Evolutionary conservation across 2,113 vertebrate genomes (phyloP).

Genomic region (Cairina moschata): DNA sequence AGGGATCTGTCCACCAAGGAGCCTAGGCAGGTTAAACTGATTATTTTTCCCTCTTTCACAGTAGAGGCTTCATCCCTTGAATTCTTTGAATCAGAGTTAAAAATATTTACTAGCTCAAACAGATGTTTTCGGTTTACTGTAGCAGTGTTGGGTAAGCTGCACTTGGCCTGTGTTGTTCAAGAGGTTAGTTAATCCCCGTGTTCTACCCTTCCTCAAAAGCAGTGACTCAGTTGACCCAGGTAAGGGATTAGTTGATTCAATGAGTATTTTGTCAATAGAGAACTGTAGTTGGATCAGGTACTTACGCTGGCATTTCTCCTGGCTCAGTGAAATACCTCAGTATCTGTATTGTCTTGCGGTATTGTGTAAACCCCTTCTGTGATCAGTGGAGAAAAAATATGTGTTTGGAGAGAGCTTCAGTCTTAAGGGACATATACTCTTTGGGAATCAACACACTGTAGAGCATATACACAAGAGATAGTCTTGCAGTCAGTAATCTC

Average conservation of each 20-base stretch:
- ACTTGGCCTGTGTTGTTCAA: neutral
- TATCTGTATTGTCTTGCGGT: neutral
- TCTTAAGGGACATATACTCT: neutral
- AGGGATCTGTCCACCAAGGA: neutral
- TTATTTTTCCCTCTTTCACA: neutral
- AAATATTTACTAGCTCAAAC: neutral
- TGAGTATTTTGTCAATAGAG: neutral
- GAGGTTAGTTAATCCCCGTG: neutral
- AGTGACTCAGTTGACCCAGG: neutral
- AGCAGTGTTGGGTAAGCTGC: neutral
- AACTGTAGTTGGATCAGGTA: neutral
- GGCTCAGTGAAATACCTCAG: neutral
- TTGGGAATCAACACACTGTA: neutral
- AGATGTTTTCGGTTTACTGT: neutral
- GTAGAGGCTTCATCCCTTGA: neutral
- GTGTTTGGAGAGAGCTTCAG: neutral
- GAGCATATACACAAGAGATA: neutral
- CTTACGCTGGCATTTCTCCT: neutral
- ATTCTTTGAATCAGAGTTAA: neutral
- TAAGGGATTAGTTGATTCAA: neutral
- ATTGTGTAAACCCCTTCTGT: neutral
- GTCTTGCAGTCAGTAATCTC: neutral
- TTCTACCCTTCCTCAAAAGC: neutral
- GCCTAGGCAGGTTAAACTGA: neutral
- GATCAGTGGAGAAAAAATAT: neutral